Percentiles rank a stretch among this genome's conserved stretches.
Conservation (phyloP, 2,113 vertebrate species). For the Lathamus discolor region DNA sequence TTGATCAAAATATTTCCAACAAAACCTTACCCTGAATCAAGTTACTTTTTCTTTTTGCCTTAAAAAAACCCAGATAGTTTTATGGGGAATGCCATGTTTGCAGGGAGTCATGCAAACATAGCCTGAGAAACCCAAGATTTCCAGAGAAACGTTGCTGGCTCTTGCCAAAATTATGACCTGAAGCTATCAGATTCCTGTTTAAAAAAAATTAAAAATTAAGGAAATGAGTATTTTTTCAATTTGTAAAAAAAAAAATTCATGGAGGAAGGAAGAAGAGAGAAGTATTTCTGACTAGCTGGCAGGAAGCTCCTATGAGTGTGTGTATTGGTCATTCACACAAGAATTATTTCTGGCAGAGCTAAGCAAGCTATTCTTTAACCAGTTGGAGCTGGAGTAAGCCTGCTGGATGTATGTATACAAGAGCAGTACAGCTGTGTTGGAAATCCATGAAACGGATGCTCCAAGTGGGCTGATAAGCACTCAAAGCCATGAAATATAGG, state of each 20-base stretch:
- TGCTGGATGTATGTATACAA: not conserved
- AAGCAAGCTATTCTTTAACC: not conserved
- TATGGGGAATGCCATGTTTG: not conserved
- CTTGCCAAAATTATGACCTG: not conserved
- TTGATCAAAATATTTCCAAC: not conserved
- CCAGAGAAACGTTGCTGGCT: not conserved
- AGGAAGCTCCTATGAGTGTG: not conserved
- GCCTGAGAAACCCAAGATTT: not conserved
- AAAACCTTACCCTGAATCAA: not conserved
- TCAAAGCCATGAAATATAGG: not conserved
- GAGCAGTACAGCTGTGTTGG: not conserved
- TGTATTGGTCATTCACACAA: not conserved
- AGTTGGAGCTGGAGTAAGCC: not conserved
- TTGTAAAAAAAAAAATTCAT: not conserved
- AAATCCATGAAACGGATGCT: not conserved
- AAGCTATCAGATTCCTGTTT: not conserved
- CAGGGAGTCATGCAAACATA: not conserved
- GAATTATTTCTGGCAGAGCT: not conserved
- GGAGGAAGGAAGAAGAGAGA: not conserved
- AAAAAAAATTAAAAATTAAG: not conserved
- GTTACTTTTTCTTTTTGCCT: not conserved
- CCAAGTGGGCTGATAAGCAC: not conserved
- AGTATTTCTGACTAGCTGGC: not conserved
- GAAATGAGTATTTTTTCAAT: not conserved
- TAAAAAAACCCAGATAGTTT: not conserved